Percentiles rank a stretch among this genome's conserved stretches.
Evolutionary conservation across 92 coral and sea anemone genomes (phyloP).

Genomic region (Umimayanthus chanpuru): DNA sequence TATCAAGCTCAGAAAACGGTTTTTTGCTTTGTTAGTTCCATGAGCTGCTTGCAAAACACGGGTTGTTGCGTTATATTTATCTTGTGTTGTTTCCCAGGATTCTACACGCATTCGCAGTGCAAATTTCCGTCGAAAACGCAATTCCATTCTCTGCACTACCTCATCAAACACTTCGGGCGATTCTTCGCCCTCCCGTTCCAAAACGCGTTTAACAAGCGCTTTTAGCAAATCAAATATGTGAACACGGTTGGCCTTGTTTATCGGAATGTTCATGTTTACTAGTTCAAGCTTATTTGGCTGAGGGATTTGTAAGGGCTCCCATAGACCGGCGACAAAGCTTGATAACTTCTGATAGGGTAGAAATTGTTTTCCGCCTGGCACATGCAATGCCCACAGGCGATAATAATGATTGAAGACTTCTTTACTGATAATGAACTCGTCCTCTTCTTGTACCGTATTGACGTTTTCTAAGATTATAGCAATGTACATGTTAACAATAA

Average conservation of each 20-base stretch:
- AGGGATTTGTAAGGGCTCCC: constrained; percentile 79
- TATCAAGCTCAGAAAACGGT: not conserved
- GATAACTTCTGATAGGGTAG: constrained; percentile 72
- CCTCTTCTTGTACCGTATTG: constrained; percentile 83
- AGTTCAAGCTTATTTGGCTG: constrained; percentile 71
- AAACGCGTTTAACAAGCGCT: constrained; percentile 72
- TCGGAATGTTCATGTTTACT: constrained; percentile 74
- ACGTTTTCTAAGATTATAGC: constrained; percentile 91
- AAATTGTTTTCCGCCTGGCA: constrained; percentile 76
- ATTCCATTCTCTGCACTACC: constrained; percentile 31
- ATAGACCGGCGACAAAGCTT: constrained; percentile 76
- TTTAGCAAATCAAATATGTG: constrained; percentile 91
- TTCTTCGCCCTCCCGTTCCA: constrained; percentile 82
- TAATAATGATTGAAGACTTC: constrained; percentile 86
- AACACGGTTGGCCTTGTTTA: constrained; percentile 78
- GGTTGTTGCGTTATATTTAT: not conserved
- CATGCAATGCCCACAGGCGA: constrained; percentile 80
- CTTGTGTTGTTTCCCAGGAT: constrained; percentile 5
- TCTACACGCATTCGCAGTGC: constrained; percentile 17
- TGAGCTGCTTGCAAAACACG: not conserved
- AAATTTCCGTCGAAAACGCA: constrained; percentile 25
- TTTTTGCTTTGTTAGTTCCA: not conserved
- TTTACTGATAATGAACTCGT: constrained; percentile 82
- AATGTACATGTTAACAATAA: constrained; percentile 93
- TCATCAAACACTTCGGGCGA: constrained; percentile 84